Base-by-base conservation (phyloP, 2,797 vertebrate species). In the Dicrostonyx torquatus region DNA sequence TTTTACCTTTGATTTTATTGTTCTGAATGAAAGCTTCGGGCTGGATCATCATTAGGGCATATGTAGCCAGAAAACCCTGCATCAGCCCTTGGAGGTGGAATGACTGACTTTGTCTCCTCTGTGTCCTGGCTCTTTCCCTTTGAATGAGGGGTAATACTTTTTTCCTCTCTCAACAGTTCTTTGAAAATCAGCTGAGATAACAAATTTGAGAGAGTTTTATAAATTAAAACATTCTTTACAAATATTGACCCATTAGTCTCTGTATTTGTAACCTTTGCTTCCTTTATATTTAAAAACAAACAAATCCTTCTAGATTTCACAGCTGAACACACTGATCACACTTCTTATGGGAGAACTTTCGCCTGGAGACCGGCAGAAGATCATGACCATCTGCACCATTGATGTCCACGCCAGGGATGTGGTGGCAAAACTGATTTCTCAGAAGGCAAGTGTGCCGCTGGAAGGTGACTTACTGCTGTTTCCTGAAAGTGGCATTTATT, bases 361-460 rank as follows among this genome's bases (percentile, higher is more conserved):
- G 91, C 97, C 75, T 2, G 98, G 98, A 34, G 98, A 99, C 97
- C 95, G 98, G 91, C 99, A 99, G 98, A 99, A 99, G 98, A 98
- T 99, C 96, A 98, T 98, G 99, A 99, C 98, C 40, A 97, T 99
- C 94, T 99, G 98, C 95, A 99, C 98, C 13, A 97, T 98, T 40
- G 99, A 99, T 92, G 98, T 99, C 94, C 98, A 99, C 72, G 98
- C 98, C 60, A 98, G 99, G 98, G 98, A 99, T 78, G 98, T 99
- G 89, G 98, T 99, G 79, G 96, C 98, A 86, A 99, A 97, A 93
- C 98, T 99, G 93, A 98, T 99, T 95, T 95, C 98, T 96, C 98
- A 99, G 94, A 99, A 99, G 98, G 98, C 98, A 96, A 90, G n/a
- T 91, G 10, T 14, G 43, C 93, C 4, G 5, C 64, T 62, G 76